phyloP scores from a whole-genome alignment of 2,797 vertebrate species.

The Streptopelia turtur region DNA sequence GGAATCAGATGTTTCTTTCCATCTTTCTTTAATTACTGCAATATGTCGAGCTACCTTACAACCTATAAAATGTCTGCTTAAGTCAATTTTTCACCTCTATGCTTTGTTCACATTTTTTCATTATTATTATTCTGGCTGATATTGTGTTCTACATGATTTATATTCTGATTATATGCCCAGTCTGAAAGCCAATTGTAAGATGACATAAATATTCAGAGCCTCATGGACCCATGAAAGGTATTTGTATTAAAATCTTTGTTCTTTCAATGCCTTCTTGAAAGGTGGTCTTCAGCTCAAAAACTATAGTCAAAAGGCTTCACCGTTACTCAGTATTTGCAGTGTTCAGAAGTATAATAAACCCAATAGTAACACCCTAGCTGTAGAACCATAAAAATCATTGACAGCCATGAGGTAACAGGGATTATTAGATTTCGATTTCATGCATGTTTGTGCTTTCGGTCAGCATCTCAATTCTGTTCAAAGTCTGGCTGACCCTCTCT shows the following conservation, averaged over 20 bases:
- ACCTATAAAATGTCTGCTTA: slow-evolving; percentile 1
- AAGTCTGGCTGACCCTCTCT: neutral
- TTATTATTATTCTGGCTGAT: neutral
- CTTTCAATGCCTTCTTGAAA: neutral
- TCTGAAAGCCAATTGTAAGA: slow-evolving; percentile 2
- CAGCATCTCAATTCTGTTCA: too few species aligned
- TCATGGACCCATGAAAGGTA: neutral
- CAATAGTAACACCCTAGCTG: neutral
- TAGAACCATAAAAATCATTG: neutral
- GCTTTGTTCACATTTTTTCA: neutral
- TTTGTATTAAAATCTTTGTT: neutral
- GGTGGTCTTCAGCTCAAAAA: neutral
- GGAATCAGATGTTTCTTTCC: neutral
- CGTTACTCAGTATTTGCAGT: neutral
- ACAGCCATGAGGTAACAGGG: neutral
- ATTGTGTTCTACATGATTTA: neutral
- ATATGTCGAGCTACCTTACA: neutral
- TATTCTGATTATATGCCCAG: neutral
- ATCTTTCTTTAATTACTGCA: neutral
- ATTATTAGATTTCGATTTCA: neutral
- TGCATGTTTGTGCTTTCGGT: neutral
- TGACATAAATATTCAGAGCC: neutral
- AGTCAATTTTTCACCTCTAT: neutral
- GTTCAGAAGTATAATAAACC: neutral
- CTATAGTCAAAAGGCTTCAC: neutral